Base-by-base conservation (phyloP, 2,888 invertebrate species). In the Pardosa pseudoannulata region DNA sequence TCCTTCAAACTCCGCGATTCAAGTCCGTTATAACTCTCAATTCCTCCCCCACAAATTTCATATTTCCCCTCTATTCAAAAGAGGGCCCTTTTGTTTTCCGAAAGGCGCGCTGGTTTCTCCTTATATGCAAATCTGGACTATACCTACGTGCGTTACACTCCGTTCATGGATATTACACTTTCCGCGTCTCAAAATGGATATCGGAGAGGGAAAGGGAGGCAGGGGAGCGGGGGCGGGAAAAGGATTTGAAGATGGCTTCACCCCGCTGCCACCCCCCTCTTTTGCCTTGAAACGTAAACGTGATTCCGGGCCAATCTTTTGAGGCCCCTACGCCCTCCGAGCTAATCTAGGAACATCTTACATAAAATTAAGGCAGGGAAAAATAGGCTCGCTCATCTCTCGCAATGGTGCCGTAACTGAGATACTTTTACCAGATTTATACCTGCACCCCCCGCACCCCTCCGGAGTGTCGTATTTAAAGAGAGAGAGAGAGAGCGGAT, bases 281-380 rank as follows among this genome's bases (percentile, higher is more conserved):
- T 28, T 31, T 39, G 29, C 67, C 31, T 27, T 31, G 27, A 56
- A 65, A 73, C 65, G 32, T 65, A 79, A 78, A 85, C 83, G 83
- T 85, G 83, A 85, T 79, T 79, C 56, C 46, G 46, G 32, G 74
- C 83, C 81, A 85, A 85, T 85, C 78, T 85, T 79, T 78, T 68
- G 74, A 31, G 62, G 74, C n/a, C 32, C 62, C 36, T 23, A 13
- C 74, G 23, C 46, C 62, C 74, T 27, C 41, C 32, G 13, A 67
- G 87, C 80, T 87, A 87, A 87, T 87, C 79, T 71, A 65, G 80
- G 46, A 72, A 62, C 87, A 87, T 87, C 87, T 87, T 87, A 87
- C 87, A 87, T 87, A 87, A 80, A 87, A 87, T 87, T 87, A 87
- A 76, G 87, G 87, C 64, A 64, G 29, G 74, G 75, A 67, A 73